Evolutionary conservation across 2,797 vertebrate species (phyloP).

Genomic region (Hoplostethus mediterraneus): DNA sequence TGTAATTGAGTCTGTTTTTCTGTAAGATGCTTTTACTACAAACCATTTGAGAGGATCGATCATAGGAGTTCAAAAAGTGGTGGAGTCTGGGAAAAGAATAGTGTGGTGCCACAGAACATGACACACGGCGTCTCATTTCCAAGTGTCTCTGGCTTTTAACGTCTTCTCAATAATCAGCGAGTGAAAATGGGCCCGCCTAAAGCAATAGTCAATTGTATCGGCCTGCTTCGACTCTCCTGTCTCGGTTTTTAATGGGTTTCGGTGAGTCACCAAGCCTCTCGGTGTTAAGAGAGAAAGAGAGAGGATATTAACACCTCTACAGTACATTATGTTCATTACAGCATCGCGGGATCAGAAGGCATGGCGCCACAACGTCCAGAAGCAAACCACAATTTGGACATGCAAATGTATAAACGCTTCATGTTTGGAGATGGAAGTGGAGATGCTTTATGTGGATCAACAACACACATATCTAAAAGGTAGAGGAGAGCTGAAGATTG

Average conservation of each 20-base stretch:
- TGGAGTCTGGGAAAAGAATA: not conserved
- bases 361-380: not conserved
- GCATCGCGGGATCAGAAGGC: not conserved
- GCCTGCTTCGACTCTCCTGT: conserved; percentile 5
- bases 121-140: not conserved
- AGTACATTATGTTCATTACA: conserved; percentile 43
- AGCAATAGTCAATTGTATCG: conserved; percentile 1
- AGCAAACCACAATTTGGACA: not conserved
- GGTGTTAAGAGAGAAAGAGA: conserved; percentile 9
- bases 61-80: not conserved
- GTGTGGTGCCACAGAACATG: not conserved
- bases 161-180: not conserved
- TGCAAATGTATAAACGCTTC: not conserved
- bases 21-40: not conserved
- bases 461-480: not conserved
- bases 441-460: not conserved
- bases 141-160: conserved; percentile 19
- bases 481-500: not conserved
- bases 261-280: conserved; percentile 31
- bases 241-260: conserved; percentile 13
- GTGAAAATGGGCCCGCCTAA: conserved; percentile 2
- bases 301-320: conserved; percentile 34
- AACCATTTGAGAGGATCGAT: not conserved
- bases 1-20: not conserved
- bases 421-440: not conserved